Percentiles rank a stretch among this genome's conserved stretches.
Evolutionary conservation across 2,797 vertebrate genomes (phyloP).

Genomic region (Notamacropus eugenii): DNA sequence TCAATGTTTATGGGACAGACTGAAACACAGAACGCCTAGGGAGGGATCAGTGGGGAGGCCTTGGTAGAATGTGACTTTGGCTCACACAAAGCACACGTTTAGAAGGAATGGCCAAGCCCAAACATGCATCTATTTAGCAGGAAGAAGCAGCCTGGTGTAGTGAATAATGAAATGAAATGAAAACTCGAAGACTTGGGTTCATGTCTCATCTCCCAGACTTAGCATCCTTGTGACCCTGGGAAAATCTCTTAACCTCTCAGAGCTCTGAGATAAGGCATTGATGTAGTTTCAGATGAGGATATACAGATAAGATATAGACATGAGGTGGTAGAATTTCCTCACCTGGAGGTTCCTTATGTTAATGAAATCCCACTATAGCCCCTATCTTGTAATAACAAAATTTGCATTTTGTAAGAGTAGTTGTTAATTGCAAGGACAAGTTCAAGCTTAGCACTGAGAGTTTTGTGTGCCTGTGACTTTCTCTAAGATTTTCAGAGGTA

Average conservation of each 20-base stretch:
- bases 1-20: not conserved
- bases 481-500: not conserved
- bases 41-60: conserved; percentile 7
- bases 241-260: not conserved
- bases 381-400: not conserved
- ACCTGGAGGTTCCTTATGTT: not conserved
- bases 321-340: not conserved
- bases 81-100: not conserved
- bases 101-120: not conserved
- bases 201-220: not conserved
- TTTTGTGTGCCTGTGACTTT: not conserved
- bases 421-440: not conserved
- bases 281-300: not conserved
- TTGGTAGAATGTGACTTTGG: not conserved
- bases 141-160: not conserved
- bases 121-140: not conserved
- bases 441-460: not conserved
- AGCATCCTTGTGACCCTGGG: not conserved
- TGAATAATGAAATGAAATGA: not conserved
- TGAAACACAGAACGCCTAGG: not conserved
- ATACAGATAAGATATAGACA: not conserved
- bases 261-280: not conserved
- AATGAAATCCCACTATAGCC: not conserved
- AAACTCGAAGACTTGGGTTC: not conserved
- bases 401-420: not conserved